Percentiles rank a stretch among this genome's conserved stretches.
phyloP scores from a whole-genome alignment of 2,113 vertebrate species.

The Polypterus senegalus region DNA sequence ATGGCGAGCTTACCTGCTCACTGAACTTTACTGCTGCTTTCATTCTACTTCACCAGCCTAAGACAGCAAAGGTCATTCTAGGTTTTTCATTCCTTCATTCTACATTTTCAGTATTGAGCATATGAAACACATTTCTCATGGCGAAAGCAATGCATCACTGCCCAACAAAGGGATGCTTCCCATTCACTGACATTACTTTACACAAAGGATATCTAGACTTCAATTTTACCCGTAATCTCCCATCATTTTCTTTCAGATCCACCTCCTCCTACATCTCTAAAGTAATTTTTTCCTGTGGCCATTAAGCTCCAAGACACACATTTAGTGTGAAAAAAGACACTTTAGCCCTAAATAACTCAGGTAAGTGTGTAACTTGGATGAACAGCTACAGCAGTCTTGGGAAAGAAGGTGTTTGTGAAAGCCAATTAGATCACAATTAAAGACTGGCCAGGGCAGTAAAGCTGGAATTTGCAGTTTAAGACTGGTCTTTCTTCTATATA shows the following conservation, averaged over 20 bases:
- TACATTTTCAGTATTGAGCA: slow-evolving; percentile 27
- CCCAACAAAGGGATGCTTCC: slow-evolving; percentile 20
- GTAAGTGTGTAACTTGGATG: too few species aligned
- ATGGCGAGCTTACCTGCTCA: slow-evolving; percentile 14
- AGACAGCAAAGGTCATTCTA: slow-evolving; percentile 34
- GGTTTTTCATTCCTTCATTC: slow-evolving; percentile 31
- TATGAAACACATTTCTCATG: slow-evolving; percentile 21
- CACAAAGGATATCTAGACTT: slow-evolving; percentile 16
- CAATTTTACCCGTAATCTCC: slow-evolving; percentile 5
- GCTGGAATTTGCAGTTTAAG: too few species aligned
- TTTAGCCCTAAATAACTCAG: neutral
- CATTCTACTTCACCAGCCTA: slow-evolving; percentile 22
- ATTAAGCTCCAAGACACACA: slow-evolving; percentile 6
- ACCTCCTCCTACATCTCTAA: neutral
- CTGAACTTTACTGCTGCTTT: slow-evolving; percentile 23
- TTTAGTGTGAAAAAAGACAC: slow-evolving; percentile 3
- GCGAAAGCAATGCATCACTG: slow-evolving; percentile 50
- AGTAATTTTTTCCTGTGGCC: neutral
- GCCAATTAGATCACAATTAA: too few species aligned
- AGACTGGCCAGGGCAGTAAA: too few species aligned
- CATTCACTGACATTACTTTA: slow-evolving; percentile 28
- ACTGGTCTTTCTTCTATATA: too few species aligned
- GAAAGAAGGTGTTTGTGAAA: too few species aligned
- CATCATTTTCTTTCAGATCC: neutral
- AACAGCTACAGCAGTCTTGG: too few species aligned